Base-by-base conservation (phyloP, 2,888 invertebrate genomes). In the Tanytarsus gracilentus region DNA sequence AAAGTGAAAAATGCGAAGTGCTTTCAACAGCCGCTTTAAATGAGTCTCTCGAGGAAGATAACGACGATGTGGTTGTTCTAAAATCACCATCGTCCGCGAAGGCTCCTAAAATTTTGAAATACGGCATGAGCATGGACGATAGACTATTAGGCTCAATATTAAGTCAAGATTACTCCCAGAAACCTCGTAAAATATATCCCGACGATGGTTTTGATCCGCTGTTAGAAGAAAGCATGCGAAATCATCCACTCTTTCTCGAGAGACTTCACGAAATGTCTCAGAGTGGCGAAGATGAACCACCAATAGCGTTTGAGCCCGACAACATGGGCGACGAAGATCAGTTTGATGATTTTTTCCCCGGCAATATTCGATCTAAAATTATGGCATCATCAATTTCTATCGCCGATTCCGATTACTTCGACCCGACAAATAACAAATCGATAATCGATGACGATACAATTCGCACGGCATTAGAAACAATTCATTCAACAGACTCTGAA, bases 401-500 rank as follows among this genome's bases (percentile, higher is more conserved):
- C 63, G 66, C 70, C 0, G 71, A 73, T 62, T 73, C 72, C 0
- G 72, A 73, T 59, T 68, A 66, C 61, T 68, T 64, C 58, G 70
- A 70, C 25, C 39, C 62, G 30, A 51, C 53, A 0, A 62, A 48
- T 5, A 48, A 29, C 18, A 61, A 60, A 26, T 61, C 61, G 5
- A 52, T 64, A 1, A 64, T 63, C 1, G 64, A 63, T 16, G 71
- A 73, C 60, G 69, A 68, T 29, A 68, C 70, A 50, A 65, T 72
- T 21, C 68, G 68, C 40, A 72, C 72, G 2, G 71, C 70, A 1
- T 63, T 73, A 59, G 67, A 68, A 6, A 64, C 66, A 44, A 68
- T 68, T 3, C 68, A 70, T 14, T 72, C 73, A 4, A 69, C 71
- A 2, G 73, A 72, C 63, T 71, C 72, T 0, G 72, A 74, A 63